Conservation (phyloP, 2,888 invertebrate genomes). For the Scrobipalpa atriplicella region DNA sequence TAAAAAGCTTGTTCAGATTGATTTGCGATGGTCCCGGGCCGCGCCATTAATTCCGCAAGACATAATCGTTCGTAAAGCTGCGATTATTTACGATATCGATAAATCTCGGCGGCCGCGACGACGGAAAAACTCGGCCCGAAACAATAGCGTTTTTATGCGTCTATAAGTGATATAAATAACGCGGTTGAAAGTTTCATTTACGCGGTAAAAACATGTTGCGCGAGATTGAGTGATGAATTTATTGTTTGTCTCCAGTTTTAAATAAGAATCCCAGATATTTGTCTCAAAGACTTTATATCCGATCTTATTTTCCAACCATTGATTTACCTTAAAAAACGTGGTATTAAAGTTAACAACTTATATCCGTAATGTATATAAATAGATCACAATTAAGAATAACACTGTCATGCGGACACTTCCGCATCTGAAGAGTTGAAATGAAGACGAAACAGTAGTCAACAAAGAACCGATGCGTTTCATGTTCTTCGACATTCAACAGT, state of each 20-base stretch:
- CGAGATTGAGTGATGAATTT: neutral
- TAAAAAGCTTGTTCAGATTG: constrained; percentile 29
- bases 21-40: constrained; percentile 35
- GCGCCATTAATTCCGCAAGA: constrained; percentile 38
- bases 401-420: too few species aligned
- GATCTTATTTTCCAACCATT: too few species aligned
- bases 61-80: constrained; percentile 41
- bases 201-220: constrained; percentile 5
- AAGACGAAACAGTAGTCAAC: too few species aligned
- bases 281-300: too few species aligned
- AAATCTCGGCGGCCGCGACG: constrained; percentile 36
- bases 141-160: constrained; percentile 35
- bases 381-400: too few species aligned
- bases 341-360: too few species aligned
- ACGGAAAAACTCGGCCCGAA: constrained; percentile 33
- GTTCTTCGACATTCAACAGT: too few species aligned
- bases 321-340: too few species aligned
- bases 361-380: too few species aligned
- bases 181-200: constrained; percentile 1
- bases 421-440: too few species aligned
- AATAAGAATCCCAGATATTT: neutral
- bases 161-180: constrained; percentile 28
- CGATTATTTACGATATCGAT: constrained; percentile 42
- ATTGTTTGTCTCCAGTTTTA: neutral
- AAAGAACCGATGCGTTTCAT: too few species aligned